phyloP scores from a whole-genome alignment of 2,113 vertebrate genomes.

The Ornithorhynchus anatinus region DNA sequence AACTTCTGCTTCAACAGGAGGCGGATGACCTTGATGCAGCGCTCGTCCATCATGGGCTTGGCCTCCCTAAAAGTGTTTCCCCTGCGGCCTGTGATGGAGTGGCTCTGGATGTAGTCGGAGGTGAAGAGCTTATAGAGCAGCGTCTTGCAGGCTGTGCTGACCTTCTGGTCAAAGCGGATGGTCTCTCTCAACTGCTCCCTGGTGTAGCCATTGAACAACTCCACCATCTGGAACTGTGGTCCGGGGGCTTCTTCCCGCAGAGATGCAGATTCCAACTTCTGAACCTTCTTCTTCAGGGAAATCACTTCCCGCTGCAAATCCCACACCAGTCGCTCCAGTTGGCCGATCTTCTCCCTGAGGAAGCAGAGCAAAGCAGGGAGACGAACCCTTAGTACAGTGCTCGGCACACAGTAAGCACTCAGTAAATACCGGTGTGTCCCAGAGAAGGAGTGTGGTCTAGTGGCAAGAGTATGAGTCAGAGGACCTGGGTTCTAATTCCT shows the following conservation, averaged over 20 bases:
- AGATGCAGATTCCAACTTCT: conserved; percentile 52
- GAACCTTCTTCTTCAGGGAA: conserved; percentile 55
- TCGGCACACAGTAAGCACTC: no score
- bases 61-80: conserved; percentile 63
- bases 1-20: conserved; percentile 64
- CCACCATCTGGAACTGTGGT: conserved; percentile 13
- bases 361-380: not conserved
- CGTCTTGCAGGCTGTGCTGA: conserved; percentile 64
- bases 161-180: conserved; percentile 65
- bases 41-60: conserved; percentile 63
- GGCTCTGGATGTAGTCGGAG: conserved; percentile 58
- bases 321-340: conserved; percentile 49
- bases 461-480: no score
- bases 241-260: conserved; percentile 41
- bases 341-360: conserved; percentile 49
- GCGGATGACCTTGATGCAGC: conserved; percentile 62
- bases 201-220: conserved; percentile 62
- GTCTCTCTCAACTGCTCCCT: conserved; percentile 59
- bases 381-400: no score
- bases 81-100: conserved; percentile 58
- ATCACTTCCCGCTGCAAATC: conserved; percentile 44
- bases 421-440: no score
- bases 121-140: conserved; percentile 66
- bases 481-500: no score
- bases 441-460: no score